Conservation (phyloP, 2,113 vertebrate species). For the Myrmecophaga tridactyla region DNA sequence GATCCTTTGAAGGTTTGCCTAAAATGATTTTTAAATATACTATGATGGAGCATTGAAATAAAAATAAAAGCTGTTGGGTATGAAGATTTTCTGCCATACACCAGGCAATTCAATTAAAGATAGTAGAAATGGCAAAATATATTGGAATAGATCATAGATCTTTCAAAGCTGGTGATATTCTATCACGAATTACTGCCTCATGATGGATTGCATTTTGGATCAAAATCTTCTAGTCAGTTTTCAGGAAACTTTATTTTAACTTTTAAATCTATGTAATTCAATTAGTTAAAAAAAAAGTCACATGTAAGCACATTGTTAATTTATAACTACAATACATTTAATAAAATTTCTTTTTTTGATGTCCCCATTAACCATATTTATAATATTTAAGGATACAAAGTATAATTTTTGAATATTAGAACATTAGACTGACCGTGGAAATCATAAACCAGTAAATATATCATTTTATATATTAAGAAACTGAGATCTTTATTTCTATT, state of each 20-base stretch:
- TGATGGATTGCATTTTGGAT: background rate
- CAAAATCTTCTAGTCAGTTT: background rate
- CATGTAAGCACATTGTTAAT: background rate
- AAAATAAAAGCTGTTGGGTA: background rate
- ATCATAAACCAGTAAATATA: background rate
- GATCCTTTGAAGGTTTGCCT: background rate
- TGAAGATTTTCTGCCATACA: background rate
- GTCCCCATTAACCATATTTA: background rate
- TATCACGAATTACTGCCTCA: background rate
- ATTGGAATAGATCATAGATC: background rate
- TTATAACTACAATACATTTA: background rate
- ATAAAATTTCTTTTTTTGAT: background rate
- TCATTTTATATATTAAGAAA: background rate
- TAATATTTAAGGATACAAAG: background rate
- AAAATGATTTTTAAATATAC: background rate
- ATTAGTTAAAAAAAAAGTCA: background rate
- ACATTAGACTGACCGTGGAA: background rate
- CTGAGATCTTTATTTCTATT: background rate
- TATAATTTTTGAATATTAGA: background rate
- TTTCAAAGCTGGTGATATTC: background rate
- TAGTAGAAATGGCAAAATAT: background rate
- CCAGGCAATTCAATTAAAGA: background rate
- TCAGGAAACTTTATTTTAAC: background rate
- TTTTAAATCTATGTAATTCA: background rate
- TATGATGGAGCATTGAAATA: background rate